Evolutionary conservation across 2,113 vertebrate species (phyloP).

Genomic region (Campylomormyrus tamandua): DNA sequence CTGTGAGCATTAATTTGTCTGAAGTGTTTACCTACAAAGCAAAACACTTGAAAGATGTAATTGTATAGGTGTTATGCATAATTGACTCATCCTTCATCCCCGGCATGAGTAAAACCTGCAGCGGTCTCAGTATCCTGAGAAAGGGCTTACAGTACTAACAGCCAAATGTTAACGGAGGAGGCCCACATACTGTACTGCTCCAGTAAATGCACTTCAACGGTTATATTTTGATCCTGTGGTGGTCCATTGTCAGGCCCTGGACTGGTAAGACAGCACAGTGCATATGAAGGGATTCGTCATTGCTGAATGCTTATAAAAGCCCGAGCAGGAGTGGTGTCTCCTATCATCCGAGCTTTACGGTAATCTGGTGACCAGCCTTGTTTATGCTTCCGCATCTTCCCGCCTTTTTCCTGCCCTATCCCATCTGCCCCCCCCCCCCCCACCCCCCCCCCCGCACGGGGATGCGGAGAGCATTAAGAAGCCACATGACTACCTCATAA

Average conservation of each 20-base stretch:
- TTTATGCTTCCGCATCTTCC: not conserved
- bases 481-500: slow-evolving; percentile 3
- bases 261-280: not conserved
- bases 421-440: not conserved
- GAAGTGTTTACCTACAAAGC: not conserved
- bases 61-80: not conserved
- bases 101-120: not conserved
- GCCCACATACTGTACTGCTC: not conserved
- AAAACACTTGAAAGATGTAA: not conserved
- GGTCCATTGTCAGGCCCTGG: not conserved
- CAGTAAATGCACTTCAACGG: not conserved
- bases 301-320: not conserved
- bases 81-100: slow-evolving; percentile 1
- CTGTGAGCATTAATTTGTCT: not conserved
- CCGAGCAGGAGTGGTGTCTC: not conserved
- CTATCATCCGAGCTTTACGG: not conserved
- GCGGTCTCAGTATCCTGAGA: not conserved
- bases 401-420: not conserved
- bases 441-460: not conserved
- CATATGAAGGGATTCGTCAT: not conserved
- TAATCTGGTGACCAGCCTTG: slow-evolving; percentile 3
- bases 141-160: not conserved
- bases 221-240: not conserved
- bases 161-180: not conserved
- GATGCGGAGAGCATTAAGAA: not conserved